Evolutionary conservation across 2,113 vertebrate genomes (phyloP).

Genomic region (Globicephala melas): DNA sequence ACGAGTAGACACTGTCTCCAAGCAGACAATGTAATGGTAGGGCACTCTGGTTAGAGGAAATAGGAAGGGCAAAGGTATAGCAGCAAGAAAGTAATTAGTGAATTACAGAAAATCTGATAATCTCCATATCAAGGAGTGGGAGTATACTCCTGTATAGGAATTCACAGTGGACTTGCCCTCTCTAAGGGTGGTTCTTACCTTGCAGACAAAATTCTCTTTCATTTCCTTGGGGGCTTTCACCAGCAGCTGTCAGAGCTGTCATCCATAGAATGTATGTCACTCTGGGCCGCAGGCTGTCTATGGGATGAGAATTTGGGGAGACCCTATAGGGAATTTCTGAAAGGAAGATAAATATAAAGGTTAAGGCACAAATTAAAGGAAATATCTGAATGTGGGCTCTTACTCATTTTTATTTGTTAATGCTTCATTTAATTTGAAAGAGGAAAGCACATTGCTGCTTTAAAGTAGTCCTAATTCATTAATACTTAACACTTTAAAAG

Average conservation of each 20-base stretch:
- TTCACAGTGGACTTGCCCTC: background rate
- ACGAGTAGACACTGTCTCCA: background rate
- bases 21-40: background rate
- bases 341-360: background rate
- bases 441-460: background rate
- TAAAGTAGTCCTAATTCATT: background rate
- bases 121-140: background rate
- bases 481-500: background rate
- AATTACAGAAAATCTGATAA: background rate
- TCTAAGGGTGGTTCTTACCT: constrained; percentile 43
- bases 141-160: background rate
- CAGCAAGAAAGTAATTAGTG: background rate
- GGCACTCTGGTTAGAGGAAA: background rate
- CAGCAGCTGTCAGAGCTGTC: constrained; percentile 77
- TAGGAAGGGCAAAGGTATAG: background rate
- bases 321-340: constrained; percentile 56
- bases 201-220: constrained; percentile 59
- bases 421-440: constrained; percentile 16
- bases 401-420: constrained; percentile 1
- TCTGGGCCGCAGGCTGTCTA: constrained; percentile 42
- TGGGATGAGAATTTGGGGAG: background rate
- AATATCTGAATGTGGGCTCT: background rate
- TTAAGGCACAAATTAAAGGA: background rate
- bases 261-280: constrained; percentile 77
- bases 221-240: constrained; percentile 80